Percentiles rank a stretch among this genome's conserved stretches.
phyloP scores from a whole-genome alignment of 2,797 vertebrate genomes.

The Phylloscopus collybita region DNA sequence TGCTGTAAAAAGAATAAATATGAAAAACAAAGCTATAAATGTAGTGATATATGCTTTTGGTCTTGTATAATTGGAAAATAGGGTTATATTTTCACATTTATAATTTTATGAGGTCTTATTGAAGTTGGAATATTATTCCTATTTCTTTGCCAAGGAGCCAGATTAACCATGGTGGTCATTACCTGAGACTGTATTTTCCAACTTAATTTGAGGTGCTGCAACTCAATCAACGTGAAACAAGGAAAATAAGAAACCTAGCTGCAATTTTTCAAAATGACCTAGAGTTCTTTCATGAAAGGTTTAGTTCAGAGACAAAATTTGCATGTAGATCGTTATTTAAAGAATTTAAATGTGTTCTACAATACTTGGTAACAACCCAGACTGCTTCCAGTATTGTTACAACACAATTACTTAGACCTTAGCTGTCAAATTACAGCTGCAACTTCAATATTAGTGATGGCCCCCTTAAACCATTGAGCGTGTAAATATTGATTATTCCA shows the following conservation, averaged over 20 bases:
- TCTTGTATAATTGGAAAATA: neutral
- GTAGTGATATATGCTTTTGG: neutral
- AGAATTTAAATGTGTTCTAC: neutral
- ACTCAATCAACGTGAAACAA: neutral
- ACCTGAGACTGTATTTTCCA: neutral
- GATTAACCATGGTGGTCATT: neutral
- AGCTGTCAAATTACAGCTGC: neutral
- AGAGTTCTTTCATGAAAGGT: neutral
- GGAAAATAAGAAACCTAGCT: rapidly evolving
- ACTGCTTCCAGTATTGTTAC: neutral
- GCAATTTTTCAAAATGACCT: neutral
- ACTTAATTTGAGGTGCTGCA: neutral
- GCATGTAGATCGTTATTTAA: neutral
- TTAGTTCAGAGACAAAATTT: neutral
- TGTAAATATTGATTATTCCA: neutral
- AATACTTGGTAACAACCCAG: neutral
- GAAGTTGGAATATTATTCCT: neutral
- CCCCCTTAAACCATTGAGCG: neutral
- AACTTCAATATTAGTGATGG: neutral
- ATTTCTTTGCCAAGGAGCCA: neutral
- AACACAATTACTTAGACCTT: neutral
- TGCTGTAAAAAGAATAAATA: neutral
- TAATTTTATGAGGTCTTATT: neutral
- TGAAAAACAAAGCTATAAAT: neutral
- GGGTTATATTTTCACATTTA: neutral